These are phyloP conservation scores for Hesperia comma DNA, from an alignment of 2,888 invertebrate species.

Conservation along the genomic window DNA sequence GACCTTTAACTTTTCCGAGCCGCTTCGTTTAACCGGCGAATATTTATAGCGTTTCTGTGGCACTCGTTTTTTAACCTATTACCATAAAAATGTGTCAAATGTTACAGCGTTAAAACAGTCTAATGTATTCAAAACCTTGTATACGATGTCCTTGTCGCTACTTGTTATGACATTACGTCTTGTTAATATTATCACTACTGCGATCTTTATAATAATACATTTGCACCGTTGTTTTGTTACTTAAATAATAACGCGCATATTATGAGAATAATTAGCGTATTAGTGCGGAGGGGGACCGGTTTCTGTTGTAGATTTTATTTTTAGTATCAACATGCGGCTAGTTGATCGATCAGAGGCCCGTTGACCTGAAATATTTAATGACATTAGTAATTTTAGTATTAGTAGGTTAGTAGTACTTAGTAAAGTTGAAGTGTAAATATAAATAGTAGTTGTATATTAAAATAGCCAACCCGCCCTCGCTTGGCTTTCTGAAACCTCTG, in stretches of 20 bases:
- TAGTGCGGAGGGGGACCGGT: background rate
- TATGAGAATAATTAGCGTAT: conserved; percentile 2
- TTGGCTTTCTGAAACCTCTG: no score
- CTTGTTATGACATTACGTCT: conserved; percentile 24
- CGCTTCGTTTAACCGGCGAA: no score
- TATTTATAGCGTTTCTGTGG: background rate
- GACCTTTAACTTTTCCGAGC: no score
- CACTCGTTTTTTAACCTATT: background rate
- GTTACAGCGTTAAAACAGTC: background rate
- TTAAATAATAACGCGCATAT: conserved; percentile 15
- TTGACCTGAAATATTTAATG: conserved; percentile 28
- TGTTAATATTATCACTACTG: conserved; percentile 11
- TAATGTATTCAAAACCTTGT: background rate
- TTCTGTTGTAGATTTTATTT: conserved; percentile 1
- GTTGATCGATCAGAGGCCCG: conserved; percentile 25
- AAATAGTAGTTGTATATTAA: background rate
- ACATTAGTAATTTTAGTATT: no score
- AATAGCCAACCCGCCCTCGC: no score
- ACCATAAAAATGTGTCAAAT: background rate
- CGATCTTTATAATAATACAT: conserved; percentile 22
- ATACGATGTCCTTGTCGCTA: conserved; percentile 17
- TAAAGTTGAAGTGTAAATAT: no score
- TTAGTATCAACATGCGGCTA: background rate
- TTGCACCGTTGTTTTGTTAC: conserved; percentile 21
- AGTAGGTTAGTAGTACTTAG: no score